Base-by-base conservation (phyloP, 2,888 invertebrate species). In the Alcis repandata region DNA sequence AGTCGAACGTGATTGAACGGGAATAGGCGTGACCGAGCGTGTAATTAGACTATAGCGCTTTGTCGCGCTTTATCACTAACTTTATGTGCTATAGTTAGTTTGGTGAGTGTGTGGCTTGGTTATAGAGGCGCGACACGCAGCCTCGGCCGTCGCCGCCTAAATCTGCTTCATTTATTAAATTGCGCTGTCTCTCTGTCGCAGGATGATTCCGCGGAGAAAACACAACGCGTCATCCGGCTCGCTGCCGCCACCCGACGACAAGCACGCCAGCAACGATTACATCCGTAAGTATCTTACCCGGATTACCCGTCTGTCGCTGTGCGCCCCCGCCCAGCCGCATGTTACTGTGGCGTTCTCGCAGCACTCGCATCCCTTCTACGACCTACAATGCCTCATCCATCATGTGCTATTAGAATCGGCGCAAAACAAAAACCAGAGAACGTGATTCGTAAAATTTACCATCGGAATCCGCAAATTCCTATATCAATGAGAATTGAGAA, bases 211-310 rank as follows among this genome's bases (percentile, higher is more conserved):
- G 65, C 83, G 92, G 59, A 84, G 92, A 67, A 93, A 92, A 68
- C 92, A 93, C 87, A 92, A 92, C 85, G 90, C 87, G 49, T 91
- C 91, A 36, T 89, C 91, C 68, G 91, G 89, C 78, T 92, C 93
- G 59, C 85, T 91, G 73, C 92, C 86, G 86, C 90, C 87, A 77
- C 89, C 83, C 63, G 91, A 92, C 80, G 92, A 91, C 86, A 92
- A 92, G 82, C 85, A 89, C 77, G 93, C 93, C 83, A 93, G 92
- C 86, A 92, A 91, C 76, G 93, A 93, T 80, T 88, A 92, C 83
- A 93, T 92, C 63, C 75, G 92, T 92, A 64, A 90, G 92, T 89
- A 46, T 8, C 8, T 4, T 10, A 13, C 36, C 13, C 36, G 36
- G 2, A 17, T 17, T 15, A 15, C 6, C 17, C 0, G 17, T 15